Percentiles rank a stretch among this genome's conserved stretches.
Conservation (phyloP, 2,888 invertebrate genomes). For the Tupiocoris notatus region DNA sequence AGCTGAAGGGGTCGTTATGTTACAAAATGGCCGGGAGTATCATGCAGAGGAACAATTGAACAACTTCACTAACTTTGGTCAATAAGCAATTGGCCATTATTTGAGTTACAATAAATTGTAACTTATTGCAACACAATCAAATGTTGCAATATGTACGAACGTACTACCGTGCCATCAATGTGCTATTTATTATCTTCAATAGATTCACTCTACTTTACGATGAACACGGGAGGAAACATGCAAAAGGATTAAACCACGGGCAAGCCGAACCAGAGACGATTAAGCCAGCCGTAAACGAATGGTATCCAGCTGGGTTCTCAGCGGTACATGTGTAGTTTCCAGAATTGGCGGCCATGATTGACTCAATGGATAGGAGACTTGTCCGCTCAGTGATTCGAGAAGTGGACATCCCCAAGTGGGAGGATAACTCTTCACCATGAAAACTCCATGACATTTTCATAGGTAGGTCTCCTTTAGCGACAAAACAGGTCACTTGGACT, state of each 20-base stretch:
- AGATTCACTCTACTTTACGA: background rate
- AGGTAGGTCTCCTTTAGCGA: conserved; percentile 62
- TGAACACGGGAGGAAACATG: conserved; percentile 7
- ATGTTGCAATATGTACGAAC: too few relatives aligned
- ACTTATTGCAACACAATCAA: too few relatives aligned
- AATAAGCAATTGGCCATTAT: conserved; percentile 75
- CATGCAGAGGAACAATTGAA: background rate
- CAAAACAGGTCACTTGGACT: conserved; percentile 69
- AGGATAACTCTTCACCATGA: conserved; percentile 57
- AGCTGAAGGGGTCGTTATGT: too few relatives aligned
- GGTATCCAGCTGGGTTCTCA: conserved; percentile 60
- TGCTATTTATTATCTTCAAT: background rate
- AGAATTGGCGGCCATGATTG: conserved; percentile 62
- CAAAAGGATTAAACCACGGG: background rate
- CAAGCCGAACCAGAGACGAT: conserved; percentile 57
- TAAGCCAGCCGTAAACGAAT: conserved; percentile 58
- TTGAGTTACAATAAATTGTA: conserved; percentile 63
- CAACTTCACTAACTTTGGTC: conserved; percentile 67
- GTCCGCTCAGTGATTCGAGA: conserved; percentile 67
- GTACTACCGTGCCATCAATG: conserved; percentile 48
- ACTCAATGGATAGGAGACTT: conserved; percentile 63
- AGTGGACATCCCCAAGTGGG: conserved; percentile 54
- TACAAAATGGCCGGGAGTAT: background rate
- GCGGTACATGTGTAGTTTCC: conserved; percentile 67
- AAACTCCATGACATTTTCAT: conserved; percentile 62